These are phyloP conservation scores for Cygnus buccinator DNA, from an alignment of 2,113 vertebrate species.

Conservation along the genomic window DNA sequence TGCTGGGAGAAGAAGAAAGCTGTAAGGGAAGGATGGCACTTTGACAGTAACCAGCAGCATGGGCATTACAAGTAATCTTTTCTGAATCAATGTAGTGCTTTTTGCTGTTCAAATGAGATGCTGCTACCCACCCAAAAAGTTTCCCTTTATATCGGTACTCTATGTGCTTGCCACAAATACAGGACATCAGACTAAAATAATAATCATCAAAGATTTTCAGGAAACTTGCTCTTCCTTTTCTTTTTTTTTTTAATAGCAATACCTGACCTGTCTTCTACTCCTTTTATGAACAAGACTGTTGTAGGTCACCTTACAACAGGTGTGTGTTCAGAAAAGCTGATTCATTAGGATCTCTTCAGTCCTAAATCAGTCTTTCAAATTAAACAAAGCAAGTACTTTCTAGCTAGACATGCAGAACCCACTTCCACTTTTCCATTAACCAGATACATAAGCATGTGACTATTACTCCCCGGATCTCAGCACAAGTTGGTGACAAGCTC, in stretches of 20 bases:
- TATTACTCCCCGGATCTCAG: background rate
- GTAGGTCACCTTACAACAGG: background rate
- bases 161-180: background rate
- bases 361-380: background rate
- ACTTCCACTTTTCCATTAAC: background rate
- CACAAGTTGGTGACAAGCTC: background rate
- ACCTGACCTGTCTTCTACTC: background rate
- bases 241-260: background rate
- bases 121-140: background rate
- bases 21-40: background rate
- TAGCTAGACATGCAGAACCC: background rate
- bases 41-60: background rate
- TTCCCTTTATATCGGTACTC: background rate
- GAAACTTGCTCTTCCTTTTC: background rate
- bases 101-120: background rate
- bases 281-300: background rate
- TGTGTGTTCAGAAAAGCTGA: background rate
- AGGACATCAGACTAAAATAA: background rate
- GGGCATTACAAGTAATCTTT: background rate
- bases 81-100: background rate
- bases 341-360: background rate
- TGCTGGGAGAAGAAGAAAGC: background rate
- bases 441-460: background rate
- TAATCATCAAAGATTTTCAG: background rate
- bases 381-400: background rate